Conservation (phyloP, 2,888 invertebrate genomes). For the Cordilura impudica region DNA sequence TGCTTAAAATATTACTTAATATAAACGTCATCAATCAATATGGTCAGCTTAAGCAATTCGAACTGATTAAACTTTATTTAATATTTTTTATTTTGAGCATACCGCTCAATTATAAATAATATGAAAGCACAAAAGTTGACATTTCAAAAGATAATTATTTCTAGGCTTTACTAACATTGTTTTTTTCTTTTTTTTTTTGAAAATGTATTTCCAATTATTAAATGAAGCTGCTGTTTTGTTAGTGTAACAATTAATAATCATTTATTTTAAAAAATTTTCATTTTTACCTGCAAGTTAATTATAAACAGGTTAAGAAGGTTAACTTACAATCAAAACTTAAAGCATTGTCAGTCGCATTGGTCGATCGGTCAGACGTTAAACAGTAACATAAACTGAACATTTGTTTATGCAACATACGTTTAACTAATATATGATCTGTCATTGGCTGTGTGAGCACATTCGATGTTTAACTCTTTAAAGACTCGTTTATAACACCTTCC, state of each 20-base stretch:
- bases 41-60: constrained; percentile 30
- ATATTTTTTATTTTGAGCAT: neutral
- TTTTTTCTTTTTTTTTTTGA: neutral
- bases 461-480: constrained; percentile 45
- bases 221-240: neutral
- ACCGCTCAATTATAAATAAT: constrained; percentile 5
- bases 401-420: constrained; percentile 31
- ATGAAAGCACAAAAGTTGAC: constrained; percentile 18
- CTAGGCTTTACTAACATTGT: neutral
- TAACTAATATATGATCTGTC: constrained; percentile 59
- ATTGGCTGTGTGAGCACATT: constrained; percentile 52
- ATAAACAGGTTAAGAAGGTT: constrained; percentile 60
- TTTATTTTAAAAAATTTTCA: constrained; percentile 23
- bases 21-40: constrained; percentile 52
- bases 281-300: constrained; percentile 43
- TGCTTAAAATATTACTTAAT: constrained; percentile 43
- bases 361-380: neutral
- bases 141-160: constrained; percentile 49
- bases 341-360: neutral
- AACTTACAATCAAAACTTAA: constrained; percentile 20
- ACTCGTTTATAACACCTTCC: constrained; percentile 57
- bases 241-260: constrained; percentile 51
- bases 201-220: neutral
- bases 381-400: constrained; percentile 32
- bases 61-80: constrained; percentile 57